Conservation (phyloP, 2,888 invertebrate species). For the Netelia virgata region DNA sequence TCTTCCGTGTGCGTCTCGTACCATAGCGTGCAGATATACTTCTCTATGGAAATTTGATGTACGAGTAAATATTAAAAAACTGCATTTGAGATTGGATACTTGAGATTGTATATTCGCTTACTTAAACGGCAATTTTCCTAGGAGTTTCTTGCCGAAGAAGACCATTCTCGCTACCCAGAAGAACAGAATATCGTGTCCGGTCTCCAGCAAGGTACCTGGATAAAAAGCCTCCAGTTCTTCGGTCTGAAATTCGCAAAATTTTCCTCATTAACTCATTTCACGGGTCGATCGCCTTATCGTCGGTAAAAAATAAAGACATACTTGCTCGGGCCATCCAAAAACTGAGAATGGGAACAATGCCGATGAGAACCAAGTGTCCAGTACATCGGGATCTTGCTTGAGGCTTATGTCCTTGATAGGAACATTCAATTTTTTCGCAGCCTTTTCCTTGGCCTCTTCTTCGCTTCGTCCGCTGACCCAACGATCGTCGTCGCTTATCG, state of each 20-base stretch:
- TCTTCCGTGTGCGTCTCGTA: slow-evolving; percentile 98
- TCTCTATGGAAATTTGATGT: slow-evolving; percentile 86
- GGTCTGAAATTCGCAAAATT: slow-evolving; percentile 84
- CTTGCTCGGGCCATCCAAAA: slow-evolving; percentile 98
- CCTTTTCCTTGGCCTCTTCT: slow-evolving; percentile 93
- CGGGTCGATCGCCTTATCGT: neutral
- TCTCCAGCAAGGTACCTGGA: slow-evolving; percentile 96
- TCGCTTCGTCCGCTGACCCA: slow-evolving; percentile 87
- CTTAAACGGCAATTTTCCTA: slow-evolving; percentile 96
- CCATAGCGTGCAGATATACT: slow-evolving; percentile 98
- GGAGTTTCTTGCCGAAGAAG: slow-evolving; percentile 96
- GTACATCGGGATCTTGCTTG: slow-evolving; percentile 96
- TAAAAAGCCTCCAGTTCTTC: slow-evolving; percentile 92
- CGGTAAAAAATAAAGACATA: slow-evolving; percentile 76
- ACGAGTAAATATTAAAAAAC: slow-evolving; percentile 30
- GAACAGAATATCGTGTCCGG: slow-evolving; percentile 99
- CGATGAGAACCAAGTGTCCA: slow-evolving; percentile 99
- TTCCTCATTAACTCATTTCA: slow-evolving; percentile 11
- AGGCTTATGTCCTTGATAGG: slow-evolving; percentile 87
- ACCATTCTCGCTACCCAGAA: slow-evolving; percentile 99
- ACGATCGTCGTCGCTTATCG: slow-evolving; percentile 84
- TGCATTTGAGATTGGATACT: slow-evolving; percentile 5
- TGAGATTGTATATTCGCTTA: slow-evolving; percentile 79
- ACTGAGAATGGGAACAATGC: slow-evolving; percentile 98
- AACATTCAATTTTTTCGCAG: slow-evolving; percentile 89